Percentiles rank a stretch among this genome's conserved stretches.
phyloP scores from a whole-genome alignment of 1,140 invertebrate genomes.

The Hyles euphorbiae region DNA sequence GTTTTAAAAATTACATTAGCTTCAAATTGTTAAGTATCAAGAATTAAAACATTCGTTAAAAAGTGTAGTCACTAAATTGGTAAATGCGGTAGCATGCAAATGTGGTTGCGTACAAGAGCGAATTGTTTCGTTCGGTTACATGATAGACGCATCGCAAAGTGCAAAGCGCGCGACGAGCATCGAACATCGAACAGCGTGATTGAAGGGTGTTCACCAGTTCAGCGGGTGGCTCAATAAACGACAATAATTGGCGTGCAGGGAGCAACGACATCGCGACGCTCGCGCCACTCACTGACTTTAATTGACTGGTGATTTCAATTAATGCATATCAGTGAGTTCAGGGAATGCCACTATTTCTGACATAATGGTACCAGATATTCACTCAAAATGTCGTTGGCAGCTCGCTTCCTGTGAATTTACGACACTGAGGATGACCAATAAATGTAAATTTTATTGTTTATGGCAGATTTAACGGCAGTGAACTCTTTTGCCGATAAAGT shows the following conservation, averaged over 20 bases:
- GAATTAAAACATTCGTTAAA: too few relatives aligned
- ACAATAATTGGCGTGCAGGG: conserved; percentile 61
- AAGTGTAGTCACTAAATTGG: too few relatives aligned
- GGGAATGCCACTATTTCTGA: conserved; percentile 46
- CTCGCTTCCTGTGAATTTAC: conserved; percentile 64
- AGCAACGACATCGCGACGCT: conserved; percentile 36
- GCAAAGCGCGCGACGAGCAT: conserved; percentile 11
- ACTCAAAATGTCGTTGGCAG: conserved; percentile 70
- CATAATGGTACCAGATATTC: conserved; percentile 59
- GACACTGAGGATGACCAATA: conserved; percentile 69
- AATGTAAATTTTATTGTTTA: conserved; percentile 75
- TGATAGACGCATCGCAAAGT: too few relatives aligned
- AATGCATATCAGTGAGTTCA: conserved; percentile 56
- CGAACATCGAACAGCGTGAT: conserved; percentile 18
- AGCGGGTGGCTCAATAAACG: conserved; percentile 49
- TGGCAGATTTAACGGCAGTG: conserved; percentile 68
- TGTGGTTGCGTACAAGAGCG: too few relatives aligned
- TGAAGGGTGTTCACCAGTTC: conserved; percentile 10
- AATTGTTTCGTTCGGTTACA: conserved; percentile 9
- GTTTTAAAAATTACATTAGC: too few relatives aligned
- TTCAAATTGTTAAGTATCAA: too few relatives aligned
- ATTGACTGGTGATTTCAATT: conserved; percentile 69
- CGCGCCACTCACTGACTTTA: conserved; percentile 43
- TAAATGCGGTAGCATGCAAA: too few relatives aligned
- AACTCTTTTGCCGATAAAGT: conserved; percentile 71